Evolutionary conservation across 1,140 invertebrate genomes (phyloP), one percentile per base, ranked within the genome.

Genomic region (Tetragonula clypearis): DNA sequence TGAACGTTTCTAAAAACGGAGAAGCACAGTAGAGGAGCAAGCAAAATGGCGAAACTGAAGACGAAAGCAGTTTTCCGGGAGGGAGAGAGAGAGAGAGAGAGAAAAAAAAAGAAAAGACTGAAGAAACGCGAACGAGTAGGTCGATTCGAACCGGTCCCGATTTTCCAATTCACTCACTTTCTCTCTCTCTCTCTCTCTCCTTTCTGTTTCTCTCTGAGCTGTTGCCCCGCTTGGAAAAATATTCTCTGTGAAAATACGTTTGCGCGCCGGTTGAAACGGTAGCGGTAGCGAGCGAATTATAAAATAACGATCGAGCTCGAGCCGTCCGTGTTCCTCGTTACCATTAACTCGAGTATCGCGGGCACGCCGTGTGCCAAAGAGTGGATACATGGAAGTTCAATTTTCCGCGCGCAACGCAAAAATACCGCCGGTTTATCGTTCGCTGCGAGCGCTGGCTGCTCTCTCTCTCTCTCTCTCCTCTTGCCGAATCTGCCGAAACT

Each of bases 331-430:
- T 11, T 71, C 26, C 74, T 84, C 82, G 76, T 79, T 79, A 84
- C 82, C 66, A 72, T 84, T 84, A 79, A 79, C 65, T 79, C 55
- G 35, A 76, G 76, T 71, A 84, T 17, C 75, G 75, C 1, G n/a
- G 19, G 17, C 55, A 30, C 60, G 19, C 30, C 30, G 75, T 30
- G 12, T 30, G 53, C 56, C 55, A 69, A 84, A 84, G 41, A 49
- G 74, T 78, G 76, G 76, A 58, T 79, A 84, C 82, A 84, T 72
- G 82, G 66, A 84, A 84, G 66, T 84, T 84, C 76, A 84, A 84
- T 84, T 84, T 84, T 71, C 65, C 76, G 17, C 35, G 19, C 6
- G 66, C 19, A 26, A 35, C 26, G 75, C 2, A 55, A 79, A 84
- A 84, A 84, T 84, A 69, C 53, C 21, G 21, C n/a, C 41, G 1